Evolutionary conservation across 2,113 vertebrate species (phyloP), one percentile per base, ranked within the genome.

Genomic region (Megalops atlanticus): DNA sequence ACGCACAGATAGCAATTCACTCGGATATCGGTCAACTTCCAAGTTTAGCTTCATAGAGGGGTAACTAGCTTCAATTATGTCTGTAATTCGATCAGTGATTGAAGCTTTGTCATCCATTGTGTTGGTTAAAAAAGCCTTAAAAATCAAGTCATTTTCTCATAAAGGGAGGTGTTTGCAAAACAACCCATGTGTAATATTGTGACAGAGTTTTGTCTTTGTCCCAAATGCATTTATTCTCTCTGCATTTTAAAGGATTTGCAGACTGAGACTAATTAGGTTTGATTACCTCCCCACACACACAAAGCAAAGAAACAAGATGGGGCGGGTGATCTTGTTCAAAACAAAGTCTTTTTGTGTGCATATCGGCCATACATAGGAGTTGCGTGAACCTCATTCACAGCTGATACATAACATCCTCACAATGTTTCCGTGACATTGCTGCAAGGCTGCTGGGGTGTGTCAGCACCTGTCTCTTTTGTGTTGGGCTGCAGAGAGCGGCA

Each of bases 401-500:
- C n/a, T n/a, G n/a, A n/a, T n/a, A n/a, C n/a, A n/a, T n/a, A n/a
- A n/a, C n/a, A n/a, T n/a, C n/a, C n/a, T n/a, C n/a, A n/a, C n/a
- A n/a, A n/a, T n/a, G n/a, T n/a, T n/a, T n/a, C n/a, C n/a, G 18
- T 4, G 47, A 49, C 0, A 54, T 54, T 64, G n/a, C 8, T 10
- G n/a, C 16, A 31, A 1, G n/a, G 24, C n/a, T 27, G 58, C 27
- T 8, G 58, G 58, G n/a, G 5, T 31, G 0, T 1, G 12, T 64
- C 11, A 64, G 31, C n/a, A 8, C 15, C 58, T 39, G 31, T 0
- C 43, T 15, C 40, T 43, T 10, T 31, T 52, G 4, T 52, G 10
- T 73, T 38, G 76, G 45, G 24, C 11, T 15, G 8, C 36, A 92
- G 91, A 86, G 74, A 86, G 77, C 36, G 35, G 71, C 0, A 75